Conservation (phyloP, 2,113 vertebrate genomes). For the Ameiurus melas region DNA sequence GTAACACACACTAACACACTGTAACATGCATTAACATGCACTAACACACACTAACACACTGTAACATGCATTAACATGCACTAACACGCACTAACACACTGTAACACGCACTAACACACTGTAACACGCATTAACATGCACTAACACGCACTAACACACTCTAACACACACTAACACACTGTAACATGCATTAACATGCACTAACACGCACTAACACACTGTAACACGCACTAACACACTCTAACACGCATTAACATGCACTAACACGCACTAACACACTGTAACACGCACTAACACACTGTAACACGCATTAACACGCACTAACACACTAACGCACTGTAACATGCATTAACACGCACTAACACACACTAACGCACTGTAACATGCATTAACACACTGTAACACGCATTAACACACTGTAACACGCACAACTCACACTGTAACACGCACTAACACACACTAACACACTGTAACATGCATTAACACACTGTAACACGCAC, state of each 20-base stretch:
- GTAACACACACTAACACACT: not conserved
- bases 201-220: not conserved
- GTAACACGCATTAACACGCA: not conserved
- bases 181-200: not conserved
- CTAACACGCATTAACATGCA: too few species aligned
- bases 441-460: too few species aligned
- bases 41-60: not conserved
- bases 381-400: not conserved
- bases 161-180: not conserved
- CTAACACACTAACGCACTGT: not conserved
- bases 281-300: too few species aligned
- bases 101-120: too few species aligned
- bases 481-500: too few species aligned
- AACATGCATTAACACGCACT: not conserved
- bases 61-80: not conserved
- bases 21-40: not conserved
- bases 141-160: not conserved
- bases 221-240: not conserved
- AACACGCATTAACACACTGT: too few species aligned
- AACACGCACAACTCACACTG: too few species aligned
- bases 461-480: not conserved
- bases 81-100: not conserved
- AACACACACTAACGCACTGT: not conserved
- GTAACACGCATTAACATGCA: too few species aligned
- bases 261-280: not conserved